A percentile compares a stretch with the other conserved stretches of the same genome.
Conservation (phyloP, 2,797 vertebrate species). For the Lagocephalus sceleratus region DNA sequence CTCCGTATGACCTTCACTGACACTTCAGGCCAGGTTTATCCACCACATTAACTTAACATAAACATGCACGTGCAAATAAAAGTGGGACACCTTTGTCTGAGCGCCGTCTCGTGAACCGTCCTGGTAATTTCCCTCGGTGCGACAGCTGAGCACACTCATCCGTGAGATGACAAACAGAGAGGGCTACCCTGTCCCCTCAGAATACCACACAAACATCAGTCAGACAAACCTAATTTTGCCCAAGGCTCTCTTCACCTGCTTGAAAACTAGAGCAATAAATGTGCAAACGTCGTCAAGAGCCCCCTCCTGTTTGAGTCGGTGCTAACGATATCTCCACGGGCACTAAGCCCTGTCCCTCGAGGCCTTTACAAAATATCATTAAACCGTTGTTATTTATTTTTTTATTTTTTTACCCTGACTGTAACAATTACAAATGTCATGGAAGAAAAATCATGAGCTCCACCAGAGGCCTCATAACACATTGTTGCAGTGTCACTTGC, state of each 20-base stretch:
- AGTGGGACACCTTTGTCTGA: conserved; percentile 55
- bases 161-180: conserved; percentile 69
- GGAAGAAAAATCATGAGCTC: conserved; percentile 76
- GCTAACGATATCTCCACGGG: conserved; percentile 71
- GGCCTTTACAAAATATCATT: conserved; percentile 74
- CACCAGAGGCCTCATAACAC: conserved; percentile 48
- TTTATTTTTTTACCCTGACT: conserved; percentile 67
- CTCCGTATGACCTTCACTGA: conserved; percentile 39
- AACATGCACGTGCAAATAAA: conserved; percentile 19
- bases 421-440: conserved; percentile 83
- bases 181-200: conserved; percentile 64
- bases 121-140: conserved; percentile 71
- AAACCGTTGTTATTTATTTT: conserved; percentile 58
- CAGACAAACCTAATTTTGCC: conserved; percentile 79
- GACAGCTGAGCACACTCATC: conserved; percentile 70
- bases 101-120: conserved; percentile 60
- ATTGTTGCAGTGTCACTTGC: conserved; percentile 57
- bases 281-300: conserved; percentile 67
- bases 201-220: conserved; percentile 72
- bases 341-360: conserved; percentile 68
- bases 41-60: not conserved
- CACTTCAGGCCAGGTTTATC: conserved; percentile 19
- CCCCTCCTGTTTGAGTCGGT: conserved; percentile 49
- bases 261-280: conserved; percentile 74
- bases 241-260: conserved; percentile 78